Evolutionary conservation across 92 coral and sea anemone genomes (phyloP).

Genomic region (Porites divaricata): DNA sequence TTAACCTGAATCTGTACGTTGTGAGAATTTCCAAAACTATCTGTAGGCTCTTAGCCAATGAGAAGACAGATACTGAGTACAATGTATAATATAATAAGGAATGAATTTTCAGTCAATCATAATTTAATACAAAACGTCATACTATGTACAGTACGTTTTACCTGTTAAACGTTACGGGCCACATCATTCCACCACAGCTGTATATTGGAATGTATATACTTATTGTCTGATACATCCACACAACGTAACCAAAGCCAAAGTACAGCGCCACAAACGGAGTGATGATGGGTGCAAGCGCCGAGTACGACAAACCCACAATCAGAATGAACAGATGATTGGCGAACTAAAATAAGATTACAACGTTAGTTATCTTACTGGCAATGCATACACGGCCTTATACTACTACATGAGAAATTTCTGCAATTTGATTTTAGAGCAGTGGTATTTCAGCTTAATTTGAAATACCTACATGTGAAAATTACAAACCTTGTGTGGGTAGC

Average conservation of each 20-base stretch:
- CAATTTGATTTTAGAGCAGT: no score
- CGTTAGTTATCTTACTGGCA: background rate
- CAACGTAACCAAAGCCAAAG: conserved; percentile 82
- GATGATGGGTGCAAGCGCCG: conserved; percentile 88
- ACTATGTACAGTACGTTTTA: background rate
- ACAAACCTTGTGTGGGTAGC: no score
- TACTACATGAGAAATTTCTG: no score
- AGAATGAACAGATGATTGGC: conserved; percentile 85
- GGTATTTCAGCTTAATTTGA: no score
- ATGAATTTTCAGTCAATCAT: no score
- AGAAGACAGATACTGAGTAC: background rate
- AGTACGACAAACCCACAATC: conserved; percentile 84
- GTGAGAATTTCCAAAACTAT: no score
- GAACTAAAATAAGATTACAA: conserved; percentile 40
- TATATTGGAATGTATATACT: conserved; percentile 84
- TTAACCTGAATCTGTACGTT: no score
- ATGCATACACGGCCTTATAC: background rate
- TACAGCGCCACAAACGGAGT: conserved; percentile 87
- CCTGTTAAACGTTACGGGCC: conserved; percentile 92
- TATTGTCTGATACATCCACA: conserved; percentile 87
- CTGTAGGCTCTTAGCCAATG: background rate
- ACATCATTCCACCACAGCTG: conserved; percentile 91
- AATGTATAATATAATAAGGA: no score
- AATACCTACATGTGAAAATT: no score
- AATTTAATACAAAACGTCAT: background rate